Evolutionary conservation across 2,113 vertebrate species (phyloP).

Genomic region (Dendropsophus ebraccatus): DNA sequence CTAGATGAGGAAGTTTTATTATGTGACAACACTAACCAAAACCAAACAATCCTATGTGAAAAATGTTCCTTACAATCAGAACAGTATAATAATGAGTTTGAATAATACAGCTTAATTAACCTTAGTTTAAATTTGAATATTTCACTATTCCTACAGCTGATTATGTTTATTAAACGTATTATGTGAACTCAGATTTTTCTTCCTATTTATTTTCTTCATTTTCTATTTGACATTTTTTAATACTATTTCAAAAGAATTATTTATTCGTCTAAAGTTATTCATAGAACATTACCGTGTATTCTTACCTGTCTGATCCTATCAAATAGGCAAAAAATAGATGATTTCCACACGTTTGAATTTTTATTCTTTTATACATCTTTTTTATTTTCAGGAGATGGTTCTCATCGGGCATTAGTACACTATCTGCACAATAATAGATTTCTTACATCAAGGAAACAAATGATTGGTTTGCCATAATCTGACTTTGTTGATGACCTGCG

Average conservation of each 20-base stretch:
- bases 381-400: neutral
- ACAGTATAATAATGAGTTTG: neutral
- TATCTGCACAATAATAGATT: neutral
- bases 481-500: neutral
- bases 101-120: neutral
- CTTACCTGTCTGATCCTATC: neutral
- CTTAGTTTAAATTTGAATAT: neutral
- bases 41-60: neutral
- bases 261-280: neutral
- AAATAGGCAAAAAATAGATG: neutral
- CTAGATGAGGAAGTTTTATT: neutral
- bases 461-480: conserved; percentile 8
- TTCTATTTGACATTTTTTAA: neutral
- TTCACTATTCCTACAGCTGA: neutral
- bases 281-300: neutral
- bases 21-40: neutral
- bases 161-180: neutral
- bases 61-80: neutral
- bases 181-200: neutral
- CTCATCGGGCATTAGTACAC: neutral
- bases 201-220: neutral
- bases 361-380: neutral
- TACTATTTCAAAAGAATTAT: neutral
- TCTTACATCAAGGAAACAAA: neutral
- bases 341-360: neutral